Evolutionary conservation across 92 coral and sea anemone species (phyloP).

Genomic region (Blastomussa wellsi): DNA sequence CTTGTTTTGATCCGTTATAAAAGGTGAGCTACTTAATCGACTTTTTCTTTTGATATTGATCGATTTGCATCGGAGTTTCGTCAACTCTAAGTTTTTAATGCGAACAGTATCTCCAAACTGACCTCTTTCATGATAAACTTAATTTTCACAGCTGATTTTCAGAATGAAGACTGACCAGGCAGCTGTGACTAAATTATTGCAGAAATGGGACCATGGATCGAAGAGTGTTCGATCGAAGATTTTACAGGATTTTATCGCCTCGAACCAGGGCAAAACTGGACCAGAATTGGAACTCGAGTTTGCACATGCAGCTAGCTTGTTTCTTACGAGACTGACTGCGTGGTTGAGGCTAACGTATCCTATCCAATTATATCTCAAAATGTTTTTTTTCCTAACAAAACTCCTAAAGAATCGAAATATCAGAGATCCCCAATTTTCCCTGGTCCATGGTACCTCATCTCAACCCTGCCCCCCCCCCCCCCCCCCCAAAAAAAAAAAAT

Average conservation of each 20-base stretch:
- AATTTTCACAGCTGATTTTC: no score
- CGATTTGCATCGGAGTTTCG: neutral
- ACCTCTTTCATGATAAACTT: no score
- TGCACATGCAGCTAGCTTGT: slow-evolving; percentile 98
- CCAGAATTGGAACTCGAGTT: slow-evolving; percentile 93
- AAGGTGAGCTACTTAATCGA: neutral
- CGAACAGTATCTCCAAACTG: neutral
- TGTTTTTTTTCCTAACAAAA: neutral
- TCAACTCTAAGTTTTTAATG: neutral
- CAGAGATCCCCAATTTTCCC: no score
- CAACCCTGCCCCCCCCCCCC: no score
- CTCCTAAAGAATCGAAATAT: no score
- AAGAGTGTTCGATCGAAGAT: slow-evolving; percentile 83
- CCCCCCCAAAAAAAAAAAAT: no score
- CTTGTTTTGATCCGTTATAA: neutral
- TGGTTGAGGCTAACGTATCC: slow-evolving; percentile 98
- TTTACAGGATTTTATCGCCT: slow-evolving; percentile 80
- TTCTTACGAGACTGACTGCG: slow-evolving; percentile 92
- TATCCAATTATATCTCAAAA: neutral
- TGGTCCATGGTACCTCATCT: no score
- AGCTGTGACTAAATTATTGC: slow-evolving; percentile 81
- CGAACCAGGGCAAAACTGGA: slow-evolving; percentile 89
- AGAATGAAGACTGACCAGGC: slow-evolving; percentile 88
- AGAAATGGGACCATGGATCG: slow-evolving; percentile 96
- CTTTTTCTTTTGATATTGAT: neutral